Percentiles rank a stretch among this genome's conserved stretches.
Evolutionary conservation across 2,888 invertebrate genomes (phyloP).

Genomic region (Ennomos fuscantarius): DNA sequence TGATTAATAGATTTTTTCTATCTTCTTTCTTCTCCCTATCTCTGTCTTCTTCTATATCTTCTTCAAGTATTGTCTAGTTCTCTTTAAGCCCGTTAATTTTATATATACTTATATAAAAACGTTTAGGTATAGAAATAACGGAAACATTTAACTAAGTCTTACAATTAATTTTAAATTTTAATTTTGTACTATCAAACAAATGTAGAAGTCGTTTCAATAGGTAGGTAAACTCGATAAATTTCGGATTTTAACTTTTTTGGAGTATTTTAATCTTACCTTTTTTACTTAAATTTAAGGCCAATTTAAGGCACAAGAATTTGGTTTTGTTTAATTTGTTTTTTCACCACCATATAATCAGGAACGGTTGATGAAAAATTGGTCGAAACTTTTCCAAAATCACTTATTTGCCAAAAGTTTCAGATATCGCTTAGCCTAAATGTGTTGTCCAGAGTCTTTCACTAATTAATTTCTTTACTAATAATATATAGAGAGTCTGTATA

Average conservation of each 20-base stretch:
- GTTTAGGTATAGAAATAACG: slow-evolving; percentile 81
- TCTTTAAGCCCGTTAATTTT: slow-evolving; percentile 74
- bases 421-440: slow-evolving; percentile 81
- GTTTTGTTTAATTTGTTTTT: slow-evolving; percentile 67
- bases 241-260: slow-evolving; percentile 69
- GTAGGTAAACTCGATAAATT: slow-evolving; percentile 80
- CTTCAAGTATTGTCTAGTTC: slow-evolving; percentile 65
- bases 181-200: slow-evolving; percentile 85
- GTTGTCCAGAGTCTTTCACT: slow-evolving; percentile 80
- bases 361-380: slow-evolving; percentile 80
- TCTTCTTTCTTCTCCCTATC: slow-evolving; percentile 42
- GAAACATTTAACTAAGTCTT: slow-evolving; percentile 81
- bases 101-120: slow-evolving; percentile 78
- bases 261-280: slow-evolving; percentile 79
- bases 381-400: slow-evolving; percentile 72
- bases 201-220: slow-evolving; percentile 80
- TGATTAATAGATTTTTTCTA: slow-evolving; percentile 35
- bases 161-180: slow-evolving; percentile 81
- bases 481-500: slow-evolving; percentile 82
- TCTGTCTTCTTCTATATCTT: slow-evolving; percentile 49
- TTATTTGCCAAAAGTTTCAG: slow-evolving; percentile 76
- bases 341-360: slow-evolving; percentile 74
- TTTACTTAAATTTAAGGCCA: slow-evolving; percentile 84
- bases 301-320: slow-evolving; percentile 83
- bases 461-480: slow-evolving; percentile 77